Conservation (phyloP, 1,140 invertebrate genomes). For the Bombus picipes region DNA sequence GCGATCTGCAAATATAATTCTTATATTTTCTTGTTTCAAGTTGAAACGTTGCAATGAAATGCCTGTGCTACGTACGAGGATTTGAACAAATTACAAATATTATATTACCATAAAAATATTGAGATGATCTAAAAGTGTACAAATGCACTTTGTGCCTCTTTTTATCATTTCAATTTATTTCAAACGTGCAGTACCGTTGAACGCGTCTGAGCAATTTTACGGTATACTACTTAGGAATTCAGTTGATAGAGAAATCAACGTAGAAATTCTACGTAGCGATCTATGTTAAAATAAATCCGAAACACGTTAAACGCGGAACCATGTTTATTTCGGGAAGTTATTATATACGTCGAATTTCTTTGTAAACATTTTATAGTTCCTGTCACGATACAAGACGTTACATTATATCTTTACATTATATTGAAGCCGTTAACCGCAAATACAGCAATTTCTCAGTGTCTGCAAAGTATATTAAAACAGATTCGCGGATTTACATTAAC, state of each 20-base stretch:
- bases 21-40: no score
- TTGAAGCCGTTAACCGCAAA: background rate
- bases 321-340: background rate
- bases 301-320: no score
- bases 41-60: no score
- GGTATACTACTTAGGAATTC: background rate
- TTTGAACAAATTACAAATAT: no score
- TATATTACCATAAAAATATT: no score
- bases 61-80: no score
- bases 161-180: background rate
- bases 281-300: background rate
- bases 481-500: slow-evolving; percentile 9
- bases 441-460: slow-evolving; percentile 3
- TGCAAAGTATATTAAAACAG: slow-evolving; percentile 6
- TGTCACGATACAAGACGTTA: background rate
- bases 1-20: no score
- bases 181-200: background rate
- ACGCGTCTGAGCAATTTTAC: background rate
- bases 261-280: background rate
- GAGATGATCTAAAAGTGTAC: no score
- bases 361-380: background rate
- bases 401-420: background rate
- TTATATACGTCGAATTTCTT: background rate
- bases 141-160: no score
- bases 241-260: background rate